Percentiles rank a stretch among this genome's conserved stretches.
Conservation (phyloP, 2,113 vertebrate species). For the Limnothrissa miodon region DNA sequence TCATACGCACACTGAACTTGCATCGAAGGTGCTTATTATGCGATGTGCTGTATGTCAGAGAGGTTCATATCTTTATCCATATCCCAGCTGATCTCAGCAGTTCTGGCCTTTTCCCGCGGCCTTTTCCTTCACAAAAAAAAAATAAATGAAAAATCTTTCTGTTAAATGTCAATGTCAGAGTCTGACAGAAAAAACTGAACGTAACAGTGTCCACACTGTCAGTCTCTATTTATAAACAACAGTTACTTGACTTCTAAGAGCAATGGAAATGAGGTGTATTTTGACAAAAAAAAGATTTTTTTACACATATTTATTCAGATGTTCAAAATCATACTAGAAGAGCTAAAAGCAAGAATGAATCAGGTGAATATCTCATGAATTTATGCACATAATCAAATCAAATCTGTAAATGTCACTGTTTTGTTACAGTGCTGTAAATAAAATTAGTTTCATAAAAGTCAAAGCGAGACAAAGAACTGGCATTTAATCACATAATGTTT, state of each 20-base stretch:
- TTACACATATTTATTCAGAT: neutral
- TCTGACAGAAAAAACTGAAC: slow-evolving; percentile 77
- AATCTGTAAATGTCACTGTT: neutral
- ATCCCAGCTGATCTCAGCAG: slow-evolving; percentile 44
- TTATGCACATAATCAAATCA: neutral
- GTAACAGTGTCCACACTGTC: slow-evolving; percentile 77
- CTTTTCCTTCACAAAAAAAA: slow-evolving; percentile 64
- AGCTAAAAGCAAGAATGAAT: neutral
- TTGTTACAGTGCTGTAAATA: neutral
- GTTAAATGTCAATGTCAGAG: slow-evolving; percentile 83
- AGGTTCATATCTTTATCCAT: slow-evolving; percentile 52
- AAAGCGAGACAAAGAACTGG: neutral
- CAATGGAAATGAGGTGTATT: slow-evolving; percentile 60
- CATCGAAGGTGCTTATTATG: slow-evolving; percentile 3
- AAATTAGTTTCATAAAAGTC: neutral
- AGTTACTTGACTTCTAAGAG: slow-evolving; percentile 65
- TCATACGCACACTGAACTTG: neutral
- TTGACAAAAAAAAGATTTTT: slow-evolving; percentile 60
- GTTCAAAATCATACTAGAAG: slow-evolving; percentile 9
- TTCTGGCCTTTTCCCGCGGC: slow-evolving; percentile 41
- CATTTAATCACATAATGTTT: neutral
- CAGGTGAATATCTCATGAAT: neutral
- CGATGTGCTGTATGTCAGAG: neutral
- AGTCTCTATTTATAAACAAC: slow-evolving; percentile 75
- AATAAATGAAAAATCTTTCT: slow-evolving; percentile 66